Evolutionary conservation across 2,797 vertebrate genomes (phyloP).

Genomic region (Muscicapa striata): DNA sequence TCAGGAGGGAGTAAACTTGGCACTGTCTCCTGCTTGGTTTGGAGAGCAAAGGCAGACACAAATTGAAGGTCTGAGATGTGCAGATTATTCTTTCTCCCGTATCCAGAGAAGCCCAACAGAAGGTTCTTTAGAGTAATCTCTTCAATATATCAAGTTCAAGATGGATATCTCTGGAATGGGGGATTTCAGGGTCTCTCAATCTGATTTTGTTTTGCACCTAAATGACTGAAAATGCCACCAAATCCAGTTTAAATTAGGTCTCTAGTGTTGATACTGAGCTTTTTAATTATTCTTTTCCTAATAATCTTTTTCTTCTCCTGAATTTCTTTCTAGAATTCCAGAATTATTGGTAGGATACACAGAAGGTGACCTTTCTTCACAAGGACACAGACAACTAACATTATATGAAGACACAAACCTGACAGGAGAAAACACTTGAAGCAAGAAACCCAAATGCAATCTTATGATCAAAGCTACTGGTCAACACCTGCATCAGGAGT

Average conservation of each 20-base stretch:
- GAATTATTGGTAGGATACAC: conserved; percentile 86
- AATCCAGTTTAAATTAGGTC: not conserved
- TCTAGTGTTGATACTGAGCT: no score
- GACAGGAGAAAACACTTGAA: conserved; percentile 92
- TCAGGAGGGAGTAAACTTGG: not conserved
- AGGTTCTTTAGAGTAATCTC: not conserved
- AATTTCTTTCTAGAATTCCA: conserved; percentile 78
- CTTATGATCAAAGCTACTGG: conserved; percentile 85
- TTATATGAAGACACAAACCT: conserved; percentile 88
- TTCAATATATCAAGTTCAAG: rapidly evolving
- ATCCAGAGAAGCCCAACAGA: not conserved
- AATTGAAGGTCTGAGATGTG: not conserved
- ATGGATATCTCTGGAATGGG: not conserved
- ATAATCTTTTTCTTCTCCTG: conserved; percentile 7
- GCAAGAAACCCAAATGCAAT: conserved; percentile 86
- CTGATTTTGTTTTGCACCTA: not conserved
- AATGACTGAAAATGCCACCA: not conserved
- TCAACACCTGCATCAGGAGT: conserved; percentile 82
- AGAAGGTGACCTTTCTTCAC: conserved; percentile 89
- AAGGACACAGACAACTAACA: conserved; percentile 90
- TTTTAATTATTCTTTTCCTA: not conserved
- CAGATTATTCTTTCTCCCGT: not conserved
- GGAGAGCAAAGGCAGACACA: not conserved
- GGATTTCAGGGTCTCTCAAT: not conserved
- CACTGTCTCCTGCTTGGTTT: not conserved